These are phyloP conservation scores for Vidua chalybeata DNA, from an alignment of 2,113 vertebrate species.

Conservation along the genomic window DNA sequence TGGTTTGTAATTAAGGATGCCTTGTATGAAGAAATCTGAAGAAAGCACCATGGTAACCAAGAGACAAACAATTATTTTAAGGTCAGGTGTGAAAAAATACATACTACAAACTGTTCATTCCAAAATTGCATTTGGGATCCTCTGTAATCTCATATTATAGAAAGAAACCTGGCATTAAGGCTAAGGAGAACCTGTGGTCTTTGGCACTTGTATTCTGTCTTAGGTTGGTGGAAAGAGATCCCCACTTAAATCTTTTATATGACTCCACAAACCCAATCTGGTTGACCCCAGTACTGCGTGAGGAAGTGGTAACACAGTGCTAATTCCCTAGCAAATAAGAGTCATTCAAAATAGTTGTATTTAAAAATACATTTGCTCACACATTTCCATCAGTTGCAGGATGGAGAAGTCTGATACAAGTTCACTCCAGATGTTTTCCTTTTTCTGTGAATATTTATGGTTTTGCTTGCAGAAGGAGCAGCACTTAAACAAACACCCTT, in stretches of 20 bases:
- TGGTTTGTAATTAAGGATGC: slow-evolving; percentile 12
- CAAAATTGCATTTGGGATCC: not conserved
- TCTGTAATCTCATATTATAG: not conserved
- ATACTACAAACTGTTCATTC: not conserved
- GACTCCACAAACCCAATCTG: not conserved
- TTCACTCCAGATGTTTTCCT: not conserved
- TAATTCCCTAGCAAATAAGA: not conserved
- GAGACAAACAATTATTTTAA: not conserved
- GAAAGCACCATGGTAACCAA: not conserved
- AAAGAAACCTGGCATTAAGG: not conserved
- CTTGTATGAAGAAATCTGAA: not conserved
- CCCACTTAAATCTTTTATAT: not conserved
- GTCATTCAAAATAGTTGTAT: not conserved
- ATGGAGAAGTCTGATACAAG: not conserved
- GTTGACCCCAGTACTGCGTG: not conserved
- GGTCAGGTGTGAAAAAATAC: not conserved
- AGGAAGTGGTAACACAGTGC: not conserved
- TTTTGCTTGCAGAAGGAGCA: not conserved
- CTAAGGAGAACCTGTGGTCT: not conserved
- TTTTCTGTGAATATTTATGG: not conserved
- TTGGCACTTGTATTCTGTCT: not conserved
- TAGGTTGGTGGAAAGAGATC: not conserved
- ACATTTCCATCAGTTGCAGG: not conserved
- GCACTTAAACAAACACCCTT: not conserved
- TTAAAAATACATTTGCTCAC: not conserved